Evolutionary conservation across 2,797 vertebrate genomes (phyloP).

Genomic region (Tenualosa thibaudeaui): DNA sequence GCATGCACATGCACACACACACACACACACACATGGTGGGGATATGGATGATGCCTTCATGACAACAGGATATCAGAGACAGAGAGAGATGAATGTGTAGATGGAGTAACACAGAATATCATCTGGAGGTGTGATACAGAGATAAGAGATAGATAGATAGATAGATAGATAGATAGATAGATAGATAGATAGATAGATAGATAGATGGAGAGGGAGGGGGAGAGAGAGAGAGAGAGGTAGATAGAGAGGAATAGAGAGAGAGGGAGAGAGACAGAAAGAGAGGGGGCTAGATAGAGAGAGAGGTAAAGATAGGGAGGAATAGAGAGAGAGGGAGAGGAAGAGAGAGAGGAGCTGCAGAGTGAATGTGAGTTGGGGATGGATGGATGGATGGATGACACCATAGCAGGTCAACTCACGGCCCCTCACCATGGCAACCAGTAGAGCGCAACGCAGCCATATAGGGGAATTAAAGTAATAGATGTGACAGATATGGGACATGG

Average conservation of each 20-base stretch:
- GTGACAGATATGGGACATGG: slow-evolving; percentile 1
- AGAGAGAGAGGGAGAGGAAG: neutral
- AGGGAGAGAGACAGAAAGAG: neutral
- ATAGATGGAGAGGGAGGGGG: slow-evolving; percentile 14
- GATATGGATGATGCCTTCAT: too few species aligned
- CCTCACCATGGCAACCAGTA: neutral
- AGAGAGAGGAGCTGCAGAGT: neutral
- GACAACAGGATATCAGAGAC: too few species aligned
- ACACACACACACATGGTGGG: too few species aligned
- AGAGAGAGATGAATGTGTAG: too few species aligned
- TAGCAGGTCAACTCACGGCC: neutral
- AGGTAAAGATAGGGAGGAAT: neutral
- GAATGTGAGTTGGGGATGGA: neutral
- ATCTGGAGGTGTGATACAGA: too few species aligned
- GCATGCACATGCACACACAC: too few species aligned
- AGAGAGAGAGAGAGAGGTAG: neutral
- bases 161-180: neutral
- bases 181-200: slow-evolving; percentile 44
- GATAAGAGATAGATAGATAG: neutral
- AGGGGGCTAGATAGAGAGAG: neutral
- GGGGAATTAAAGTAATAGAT: neutral
- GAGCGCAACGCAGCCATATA: neutral
- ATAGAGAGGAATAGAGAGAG: neutral
- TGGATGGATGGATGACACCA: neutral
- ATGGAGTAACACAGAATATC: too few species aligned